Base-by-base conservation (phyloP, 1,140 invertebrate species). In the Centruroides vittatus region DNA sequence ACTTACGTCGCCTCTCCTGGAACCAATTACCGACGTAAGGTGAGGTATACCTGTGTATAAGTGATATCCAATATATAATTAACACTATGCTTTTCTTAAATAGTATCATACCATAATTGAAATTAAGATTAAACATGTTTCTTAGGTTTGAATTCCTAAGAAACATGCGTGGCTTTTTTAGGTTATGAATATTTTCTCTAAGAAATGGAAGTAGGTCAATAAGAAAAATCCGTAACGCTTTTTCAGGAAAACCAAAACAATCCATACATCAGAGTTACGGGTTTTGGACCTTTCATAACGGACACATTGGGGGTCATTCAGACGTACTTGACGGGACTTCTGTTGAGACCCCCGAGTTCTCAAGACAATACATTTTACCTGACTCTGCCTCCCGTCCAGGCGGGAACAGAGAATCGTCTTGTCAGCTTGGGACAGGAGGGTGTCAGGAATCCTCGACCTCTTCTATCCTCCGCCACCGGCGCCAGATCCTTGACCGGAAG, bases 241-340 rank as follows among this genome's bases (percentile, higher is more conserved):
- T 60, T 59, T 10, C 49, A 61, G 63, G 63, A 65, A 8, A 12
- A 36, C 7, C 35, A 51, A 1, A 49, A 51, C 12, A 12, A 53
- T 1, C 63, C 55, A 47, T 54, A 59, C n/a, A 57, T 65, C 7
- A 59, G 61, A 13, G 57, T 65, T 0, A 60, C 64, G 7, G 66
- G 66, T 3, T 67, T 67, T 47, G 61, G 62, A 11, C 66, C 66
- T 5, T 51, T 67, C 6, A 58, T 68, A 13, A 66, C 65, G 3
- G 67, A 68, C 35, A 60, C 64, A 7, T 41, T 68, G 34, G 65
- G 67, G 0, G 60, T 68, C 4, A 68, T 68, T 34, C 65, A 68
- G 35, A 65, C 65, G 2, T 66, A 66, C 48, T 61, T 68, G 12
- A 64, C 67, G 3, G 62, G 65, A 23, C 48, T 66, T 11, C 53